Evolutionary conservation across 2,888 invertebrate species (phyloP).

Genomic region (Hirtodrosophila trivittata): DNA sequence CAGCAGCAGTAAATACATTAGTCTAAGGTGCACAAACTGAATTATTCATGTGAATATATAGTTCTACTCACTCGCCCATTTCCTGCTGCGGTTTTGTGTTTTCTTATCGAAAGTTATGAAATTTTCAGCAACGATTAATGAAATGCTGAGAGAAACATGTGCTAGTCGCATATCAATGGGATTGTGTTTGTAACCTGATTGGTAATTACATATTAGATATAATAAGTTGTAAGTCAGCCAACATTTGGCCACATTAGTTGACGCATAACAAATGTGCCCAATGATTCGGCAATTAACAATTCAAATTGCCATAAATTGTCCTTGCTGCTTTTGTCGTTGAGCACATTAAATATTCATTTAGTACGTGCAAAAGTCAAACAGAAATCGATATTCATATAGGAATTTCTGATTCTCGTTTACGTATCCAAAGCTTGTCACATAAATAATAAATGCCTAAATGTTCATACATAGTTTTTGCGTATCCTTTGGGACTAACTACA

Average conservation of each 20-base stretch:
- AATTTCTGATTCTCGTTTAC: conserved; percentile 7
- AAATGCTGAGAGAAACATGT: too few relatives aligned
- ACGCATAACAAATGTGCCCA: conserved; percentile 23
- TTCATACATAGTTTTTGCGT: conserved; percentile 25
- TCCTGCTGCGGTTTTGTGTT: too few relatives aligned
- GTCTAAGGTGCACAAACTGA: too few relatives aligned
- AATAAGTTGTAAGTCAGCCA: too few relatives aligned
- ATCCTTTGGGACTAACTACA: conserved; percentile 3
- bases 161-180: too few relatives aligned
- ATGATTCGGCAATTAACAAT: conserved; percentile 38
- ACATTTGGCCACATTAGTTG: background rate
- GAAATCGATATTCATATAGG: conserved; percentile 31
- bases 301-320: conserved; percentile 49
- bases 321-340: conserved; percentile 26
- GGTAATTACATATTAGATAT: too few relatives aligned
- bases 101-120: too few relatives aligned
- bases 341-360: conserved; percentile 57
- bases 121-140: too few relatives aligned
- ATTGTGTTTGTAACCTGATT: too few relatives aligned
- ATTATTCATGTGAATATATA: too few relatives aligned
- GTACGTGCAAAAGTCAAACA: conserved; percentile 57
- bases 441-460: conserved; percentile 50
- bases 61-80: too few relatives aligned
- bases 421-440: conserved; percentile 39
- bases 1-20: too few relatives aligned